These are phyloP conservation scores for Drosophila setifemur DNA, from an alignment of 1,140 invertebrate species.

Conservation along the genomic window DNA sequence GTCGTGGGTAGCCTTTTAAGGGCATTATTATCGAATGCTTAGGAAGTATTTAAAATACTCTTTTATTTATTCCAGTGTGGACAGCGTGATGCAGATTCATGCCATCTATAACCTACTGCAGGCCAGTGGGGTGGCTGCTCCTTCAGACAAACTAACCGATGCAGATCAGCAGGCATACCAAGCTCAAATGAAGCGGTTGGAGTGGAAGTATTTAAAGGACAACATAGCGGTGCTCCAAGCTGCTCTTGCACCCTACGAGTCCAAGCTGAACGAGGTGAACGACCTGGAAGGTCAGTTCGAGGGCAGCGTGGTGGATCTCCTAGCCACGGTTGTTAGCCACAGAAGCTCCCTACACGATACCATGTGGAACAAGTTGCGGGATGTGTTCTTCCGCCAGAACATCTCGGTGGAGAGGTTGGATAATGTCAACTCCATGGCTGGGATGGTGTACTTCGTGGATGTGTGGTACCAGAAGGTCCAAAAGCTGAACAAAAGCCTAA, in stretches of 20 bases:
- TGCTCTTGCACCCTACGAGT: constrained; percentile 34
- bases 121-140: constrained; percentile 24
- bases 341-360: constrained; percentile 15
- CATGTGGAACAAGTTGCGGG: constrained; percentile 47
- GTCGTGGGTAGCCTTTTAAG: constrained; percentile 31
- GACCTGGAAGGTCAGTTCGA: constrained; percentile 8
- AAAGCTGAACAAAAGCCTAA: constrained; percentile 9
- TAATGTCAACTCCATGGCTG: constrained; percentile 30
- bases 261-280: constrained; percentile 19
- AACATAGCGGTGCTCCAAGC: constrained; percentile 36
- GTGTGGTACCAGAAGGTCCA: constrained; percentile 47
- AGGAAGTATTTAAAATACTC: not conserved
- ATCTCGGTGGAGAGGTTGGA: constrained; percentile 33
- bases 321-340: constrained; percentile 33
- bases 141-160: not conserved
- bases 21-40: not conserved
- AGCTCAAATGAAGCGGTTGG: constrained; percentile 81
- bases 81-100: constrained; percentile 86
- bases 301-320: constrained; percentile 16
- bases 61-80: constrained; percentile 63
- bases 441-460: constrained; percentile 48
- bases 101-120: constrained; percentile 86
- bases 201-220: constrained; percentile 85
- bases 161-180: constrained; percentile 22
- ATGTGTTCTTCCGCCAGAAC: constrained; percentile 46